Percentiles rank a stretch among this genome's conserved stretches.
Conservation (phyloP, 2,113 vertebrate species). For the Centropristis striata region DNA sequence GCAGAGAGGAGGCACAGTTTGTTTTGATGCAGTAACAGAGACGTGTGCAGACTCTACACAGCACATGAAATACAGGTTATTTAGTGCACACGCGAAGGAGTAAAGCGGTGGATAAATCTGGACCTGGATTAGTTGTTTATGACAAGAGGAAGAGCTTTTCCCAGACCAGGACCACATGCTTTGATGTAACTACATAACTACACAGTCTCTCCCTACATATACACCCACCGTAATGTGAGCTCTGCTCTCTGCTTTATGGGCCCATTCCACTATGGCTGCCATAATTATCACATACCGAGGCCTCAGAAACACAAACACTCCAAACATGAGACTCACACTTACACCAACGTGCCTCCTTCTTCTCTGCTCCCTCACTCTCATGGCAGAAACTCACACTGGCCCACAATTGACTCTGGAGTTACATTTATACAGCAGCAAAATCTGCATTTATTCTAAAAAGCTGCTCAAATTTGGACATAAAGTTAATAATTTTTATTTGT, state of each 20-base stretch:
- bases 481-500: too few relatives aligned
- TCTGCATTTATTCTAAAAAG: background rate
- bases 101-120: conserved; percentile 8
- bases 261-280: conserved; percentile 67
- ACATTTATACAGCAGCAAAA: conserved; percentile 14
- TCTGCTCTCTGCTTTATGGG: conserved; percentile 63
- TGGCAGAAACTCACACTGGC: conserved; percentile 27
- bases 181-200: conserved; percentile 43
- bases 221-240: conserved; percentile 54
- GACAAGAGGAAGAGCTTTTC: conserved; percentile 4
- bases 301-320: conserved; percentile 69
- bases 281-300: conserved; percentile 78
- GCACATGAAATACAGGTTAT: too few relatives aligned
- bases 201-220: conserved; percentile 20
- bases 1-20: conserved; percentile 8
- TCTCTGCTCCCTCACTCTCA: conserved; percentile 14
- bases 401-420: conserved; percentile 10
- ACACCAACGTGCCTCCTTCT: conserved; percentile 22
- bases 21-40: background rate
- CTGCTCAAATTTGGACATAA: too few relatives aligned
- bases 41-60: background rate
- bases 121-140: conserved; percentile 28
- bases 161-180: conserved; percentile 17
- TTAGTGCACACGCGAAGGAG: background rate
- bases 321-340: conserved; percentile 54